Evolutionary conservation across 2,888 invertebrate genomes (phyloP), one percentile per base, ranked within the genome.

Genomic region (Aproaerema taeniolella): DNA sequence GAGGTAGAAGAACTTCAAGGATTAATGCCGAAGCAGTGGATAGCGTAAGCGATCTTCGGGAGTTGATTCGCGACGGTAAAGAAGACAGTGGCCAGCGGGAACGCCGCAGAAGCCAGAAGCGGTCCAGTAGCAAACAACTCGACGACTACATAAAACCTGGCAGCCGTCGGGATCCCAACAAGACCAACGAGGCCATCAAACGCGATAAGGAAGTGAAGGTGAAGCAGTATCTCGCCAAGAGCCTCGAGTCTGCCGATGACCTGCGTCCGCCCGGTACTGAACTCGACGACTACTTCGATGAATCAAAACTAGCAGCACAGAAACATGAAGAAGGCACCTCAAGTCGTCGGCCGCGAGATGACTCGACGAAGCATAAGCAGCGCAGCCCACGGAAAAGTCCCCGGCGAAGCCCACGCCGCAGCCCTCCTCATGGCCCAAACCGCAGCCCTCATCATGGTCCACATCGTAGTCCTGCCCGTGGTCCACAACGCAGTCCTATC

Each of bases 261-360:
- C 51, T 85, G 16, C 62, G 75, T 0, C 86, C 86, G 1, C 86
- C 86, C 15, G 86, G 86, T 6, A 86, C 86, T 1, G 86, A 86
- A 48, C 63, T 86, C 0, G 86, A 86, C 32, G 83, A 81, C 38
- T 82, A 68, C 48, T 79, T 55, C 45, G 66, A 68, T 11, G 65
- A 61, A 24, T 53, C 53, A 6, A 62, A 66, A 41, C 36, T 38
- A 1, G n/a, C 57, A 56, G 17, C 53, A n/a, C n/a, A 42, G 20
- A 67, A 57, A 14, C 42, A 39, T 2, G 39, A 44, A 13, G 38
- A 37, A 31, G 25, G 15, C 41, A 36, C 11, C 42, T 44, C 29
- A 31, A 33, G 40, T 31, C 26, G 16, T 14, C 28, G 12, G 4
- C 25, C 2, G 7, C 31, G 14, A 1, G 35, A 38, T 7, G 41